These are phyloP conservation scores for Mormyrus proboscirostris DNA, from an alignment of 2,797 vertebrate genomes.

Conservation along the genomic window DNA sequence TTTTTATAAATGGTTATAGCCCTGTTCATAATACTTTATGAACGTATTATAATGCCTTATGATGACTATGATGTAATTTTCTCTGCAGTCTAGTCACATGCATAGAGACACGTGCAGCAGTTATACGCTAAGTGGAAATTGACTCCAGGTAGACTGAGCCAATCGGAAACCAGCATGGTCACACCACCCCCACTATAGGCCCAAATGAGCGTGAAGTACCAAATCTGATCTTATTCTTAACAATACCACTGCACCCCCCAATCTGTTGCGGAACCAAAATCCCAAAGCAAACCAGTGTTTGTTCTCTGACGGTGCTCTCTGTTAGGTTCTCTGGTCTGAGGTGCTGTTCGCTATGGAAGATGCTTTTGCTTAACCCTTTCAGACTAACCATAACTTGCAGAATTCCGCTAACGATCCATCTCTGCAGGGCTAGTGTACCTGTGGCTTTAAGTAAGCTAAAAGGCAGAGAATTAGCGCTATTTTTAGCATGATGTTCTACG, in stretches of 20 bases:
- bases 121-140: neutral
- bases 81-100: neutral
- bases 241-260: neutral
- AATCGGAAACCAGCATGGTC: neutral
- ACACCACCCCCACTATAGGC: neutral
- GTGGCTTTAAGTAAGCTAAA: neutral
- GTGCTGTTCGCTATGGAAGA: neutral
- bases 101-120: neutral
- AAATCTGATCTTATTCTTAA: neutral
- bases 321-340: neutral
- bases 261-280: neutral
- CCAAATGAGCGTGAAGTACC: neutral
- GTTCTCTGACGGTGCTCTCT: neutral
- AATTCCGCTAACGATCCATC: neutral
- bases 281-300: neutral
- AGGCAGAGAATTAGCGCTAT: neutral
- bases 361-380: neutral
- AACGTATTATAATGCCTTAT: neutral
- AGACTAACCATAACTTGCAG: neutral
- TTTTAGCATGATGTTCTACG: neutral
- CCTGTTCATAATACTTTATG: neutral
- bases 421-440: neutral
- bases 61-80: neutral
- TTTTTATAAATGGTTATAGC: neutral
- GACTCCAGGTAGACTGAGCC: neutral